A percentile compares a stretch with the other conserved stretches of the same genome.
Conservation (phyloP, 2,888 invertebrate genomes). For the Ennomos fuscantarius region DNA sequence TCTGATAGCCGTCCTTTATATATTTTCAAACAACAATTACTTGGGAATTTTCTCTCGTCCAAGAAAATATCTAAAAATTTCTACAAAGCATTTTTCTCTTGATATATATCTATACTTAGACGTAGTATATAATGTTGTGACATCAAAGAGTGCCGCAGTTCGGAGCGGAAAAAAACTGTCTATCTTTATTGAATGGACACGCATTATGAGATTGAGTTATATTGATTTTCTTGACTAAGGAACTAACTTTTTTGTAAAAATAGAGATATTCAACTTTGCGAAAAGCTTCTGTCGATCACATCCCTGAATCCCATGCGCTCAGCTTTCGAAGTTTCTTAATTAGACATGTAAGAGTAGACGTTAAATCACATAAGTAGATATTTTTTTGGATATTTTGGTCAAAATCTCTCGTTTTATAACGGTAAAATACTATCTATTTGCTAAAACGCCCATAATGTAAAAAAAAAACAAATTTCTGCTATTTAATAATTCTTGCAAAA, state of each 20-base stretch:
- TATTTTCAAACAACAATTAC: too few species aligned
- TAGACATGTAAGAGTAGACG: not conserved
- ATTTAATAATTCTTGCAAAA: too few species aligned
- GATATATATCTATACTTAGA: not conserved
- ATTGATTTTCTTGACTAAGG: constrained; percentile 30
- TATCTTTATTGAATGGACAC: constrained; percentile 28
- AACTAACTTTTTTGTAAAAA: constrained; percentile 18
- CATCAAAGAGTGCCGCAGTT: constrained; percentile 14
- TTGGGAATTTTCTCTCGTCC: not conserved
- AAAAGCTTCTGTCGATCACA: constrained; percentile 4
- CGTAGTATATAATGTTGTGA: constrained; percentile 1
- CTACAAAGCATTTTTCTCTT: constrained; percentile 1
- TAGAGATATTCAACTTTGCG: constrained; percentile 3
- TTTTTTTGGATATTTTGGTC: too few species aligned
- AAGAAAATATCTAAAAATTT: not conserved
- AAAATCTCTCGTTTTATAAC: too few species aligned
- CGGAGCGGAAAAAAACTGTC: not conserved
- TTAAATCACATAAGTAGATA: too few species aligned
- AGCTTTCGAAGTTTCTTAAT: not conserved
- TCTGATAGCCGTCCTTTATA: too few species aligned
- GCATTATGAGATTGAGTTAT: constrained; percentile 37
- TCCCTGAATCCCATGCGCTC: constrained; percentile 18
- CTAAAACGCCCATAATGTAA: too few species aligned
- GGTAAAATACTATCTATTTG: too few species aligned
- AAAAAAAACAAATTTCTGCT: too few species aligned